Evolutionary conservation across 2,113 vertebrate species (phyloP).

Genomic region (Cochlearius cochlearius): DNA sequence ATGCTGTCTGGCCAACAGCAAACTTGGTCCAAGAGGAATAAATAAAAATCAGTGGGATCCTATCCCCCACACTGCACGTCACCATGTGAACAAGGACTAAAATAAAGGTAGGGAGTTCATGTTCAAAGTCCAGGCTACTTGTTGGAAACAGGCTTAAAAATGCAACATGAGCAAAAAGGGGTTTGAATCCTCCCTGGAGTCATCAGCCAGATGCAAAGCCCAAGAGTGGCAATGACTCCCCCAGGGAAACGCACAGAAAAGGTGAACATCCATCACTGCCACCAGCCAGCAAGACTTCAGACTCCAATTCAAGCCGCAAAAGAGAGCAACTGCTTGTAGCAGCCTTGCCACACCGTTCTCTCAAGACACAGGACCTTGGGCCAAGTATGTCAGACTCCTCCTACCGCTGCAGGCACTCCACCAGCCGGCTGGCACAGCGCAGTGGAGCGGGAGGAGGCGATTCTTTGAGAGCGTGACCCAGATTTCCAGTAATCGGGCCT

Average conservation of each 20-base stretch:
- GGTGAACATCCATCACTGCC: neutral
- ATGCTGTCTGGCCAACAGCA: neutral
- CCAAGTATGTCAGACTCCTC: neutral
- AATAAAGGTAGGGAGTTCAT: neutral
- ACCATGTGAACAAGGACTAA: neutral
- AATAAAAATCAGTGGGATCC: neutral
- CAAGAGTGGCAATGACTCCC: neutral
- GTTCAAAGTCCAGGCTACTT: neutral
- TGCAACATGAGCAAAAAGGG: neutral
- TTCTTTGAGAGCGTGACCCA: slow-evolving; percentile 64
- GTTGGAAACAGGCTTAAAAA: neutral
- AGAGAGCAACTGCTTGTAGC: neutral
- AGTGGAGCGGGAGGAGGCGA: neutral
- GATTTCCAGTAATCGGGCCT: slow-evolving; percentile 49
- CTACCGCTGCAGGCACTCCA: neutral
- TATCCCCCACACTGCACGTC: rapidly evolving
- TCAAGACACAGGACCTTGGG: neutral
- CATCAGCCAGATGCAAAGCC: neutral
- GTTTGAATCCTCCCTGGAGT: neutral
- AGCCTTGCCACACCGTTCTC: neutral
- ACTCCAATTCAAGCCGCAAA: neutral
- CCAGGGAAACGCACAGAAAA: neutral
- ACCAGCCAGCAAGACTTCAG: neutral
- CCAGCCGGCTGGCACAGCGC: neutral
- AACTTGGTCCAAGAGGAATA: neutral